Conservation (phyloP, 2,113 vertebrate genomes). For the Stigmatopora nigra region DNA sequence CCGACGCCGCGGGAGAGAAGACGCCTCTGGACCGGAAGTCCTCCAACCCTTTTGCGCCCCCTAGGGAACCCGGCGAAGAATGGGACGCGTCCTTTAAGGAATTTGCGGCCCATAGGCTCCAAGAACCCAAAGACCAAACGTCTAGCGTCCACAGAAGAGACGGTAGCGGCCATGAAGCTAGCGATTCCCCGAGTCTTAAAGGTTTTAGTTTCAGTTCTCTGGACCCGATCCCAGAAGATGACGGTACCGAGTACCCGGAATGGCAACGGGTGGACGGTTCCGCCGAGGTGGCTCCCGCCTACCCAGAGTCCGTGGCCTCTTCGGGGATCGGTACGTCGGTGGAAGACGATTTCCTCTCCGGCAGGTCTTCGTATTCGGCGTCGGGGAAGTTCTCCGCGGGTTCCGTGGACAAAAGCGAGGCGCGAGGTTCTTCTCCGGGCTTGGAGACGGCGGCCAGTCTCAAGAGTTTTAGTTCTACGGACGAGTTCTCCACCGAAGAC, state of each 20-base stretch:
- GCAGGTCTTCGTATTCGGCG: slow-evolving; percentile 39
- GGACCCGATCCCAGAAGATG: slow-evolving; percentile 45
- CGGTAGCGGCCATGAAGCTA: slow-evolving; percentile 26
- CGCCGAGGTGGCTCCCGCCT: slow-evolving; percentile 25
- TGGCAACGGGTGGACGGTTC: slow-evolving; percentile 9
- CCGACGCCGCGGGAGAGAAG: not conserved
- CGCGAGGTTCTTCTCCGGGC: not conserved
- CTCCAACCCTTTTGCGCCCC: slow-evolving; percentile 33
- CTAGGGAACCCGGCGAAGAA: slow-evolving; percentile 38
- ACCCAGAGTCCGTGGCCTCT: slow-evolving; percentile 35
- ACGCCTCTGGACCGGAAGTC: slow-evolving; percentile 29
- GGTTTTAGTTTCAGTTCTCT: slow-evolving; percentile 17
- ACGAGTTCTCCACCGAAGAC: slow-evolving; percentile 1
- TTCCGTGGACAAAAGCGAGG: slow-evolving; percentile 39
- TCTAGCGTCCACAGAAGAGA: not conserved
- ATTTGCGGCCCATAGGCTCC: slow-evolving; percentile 79
- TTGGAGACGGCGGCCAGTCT: slow-evolving; percentile 1
- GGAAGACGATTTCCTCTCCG: slow-evolving; percentile 48
- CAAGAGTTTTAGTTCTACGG: not conserved
- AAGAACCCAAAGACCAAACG: slow-evolving; percentile 36
- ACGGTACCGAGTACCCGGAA: slow-evolving; percentile 28
- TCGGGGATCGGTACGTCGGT: slow-evolving; percentile 50
- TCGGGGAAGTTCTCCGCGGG: slow-evolving; percentile 44
- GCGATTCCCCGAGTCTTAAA: slow-evolving; percentile 15
- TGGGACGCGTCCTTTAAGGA: slow-evolving; percentile 81